Base-by-base conservation (phyloP, 2,113 vertebrate genomes). In the Upupa epops region DNA sequence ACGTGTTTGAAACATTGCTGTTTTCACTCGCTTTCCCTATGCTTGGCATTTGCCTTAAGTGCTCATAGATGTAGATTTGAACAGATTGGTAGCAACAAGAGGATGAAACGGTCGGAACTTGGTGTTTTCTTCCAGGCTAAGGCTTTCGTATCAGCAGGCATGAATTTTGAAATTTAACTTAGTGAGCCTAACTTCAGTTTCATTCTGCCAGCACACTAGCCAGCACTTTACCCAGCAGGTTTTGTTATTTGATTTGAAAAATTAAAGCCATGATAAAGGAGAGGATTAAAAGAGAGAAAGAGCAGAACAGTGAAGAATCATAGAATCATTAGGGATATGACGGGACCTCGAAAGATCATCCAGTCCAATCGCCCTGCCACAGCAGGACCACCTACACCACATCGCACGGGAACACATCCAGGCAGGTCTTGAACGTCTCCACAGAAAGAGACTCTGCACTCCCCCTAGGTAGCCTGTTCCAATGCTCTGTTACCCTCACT, bases 31-130 rank as follows among this genome's bases (percentile, higher is more conserved):
- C 59, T 75, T 92, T 96, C 69, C 88, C 86, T 76, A 40, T 56
- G 77, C 86, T 87, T 94, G 93, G 94, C 94, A 96, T 96, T 96
- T 96, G 83, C 93, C 86, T 93, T 72, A 49, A 90, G 80, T 88
- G 63, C 92, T 93, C 86, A 69, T 86, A 89, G 86, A 93, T 82
- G 77, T 87, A 92, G 89, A 84, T 93, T 88, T 84, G 86, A 96
- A 93, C 93, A 96, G 94, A 90, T 90, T 96, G 93, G 81, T 76
- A 93, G 55, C 31, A 94, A 82, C 71, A 73, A 95, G 86, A 96
- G 64, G 77, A 93, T 76, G 73, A 89, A 84, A 28, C 1, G 65
- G 83, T 92, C 86, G 93, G 46, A 61, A 46, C 73, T 93, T 65
- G 32, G 61, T 88, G 83, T 92, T 95, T 93, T 93, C 80, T 92